Conservation (phyloP, 92 coral and sea anemone genomes). For the Zoanthus solanderi region DNA sequence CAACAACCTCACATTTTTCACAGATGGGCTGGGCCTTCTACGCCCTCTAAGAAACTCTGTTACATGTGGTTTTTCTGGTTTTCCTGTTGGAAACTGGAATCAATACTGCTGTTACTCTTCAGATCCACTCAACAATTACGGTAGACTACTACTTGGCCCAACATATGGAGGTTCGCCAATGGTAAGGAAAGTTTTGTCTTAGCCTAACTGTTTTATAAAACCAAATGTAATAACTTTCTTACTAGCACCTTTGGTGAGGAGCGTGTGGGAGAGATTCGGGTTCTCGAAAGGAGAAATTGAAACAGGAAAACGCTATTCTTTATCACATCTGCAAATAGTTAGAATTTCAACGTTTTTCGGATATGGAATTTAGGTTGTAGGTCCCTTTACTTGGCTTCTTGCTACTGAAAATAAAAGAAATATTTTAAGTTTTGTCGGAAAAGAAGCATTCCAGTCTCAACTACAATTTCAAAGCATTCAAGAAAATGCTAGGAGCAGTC, state of each 20-base stretch:
- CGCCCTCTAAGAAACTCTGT: background rate
- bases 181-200: background rate
- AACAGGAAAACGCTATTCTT: too few species aligned
- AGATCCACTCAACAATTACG: conserved; percentile 21
- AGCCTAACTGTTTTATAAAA: background rate
- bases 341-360: too few species aligned
- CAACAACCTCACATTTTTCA: background rate
- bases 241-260: background rate
- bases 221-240: background rate
- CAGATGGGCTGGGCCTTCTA: background rate
- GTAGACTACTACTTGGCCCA: conserved; percentile 25
- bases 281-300: too few species aligned
- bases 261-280: background rate
- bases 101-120: conserved; percentile 37
- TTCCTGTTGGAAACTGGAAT: background rate
- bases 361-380: too few species aligned
- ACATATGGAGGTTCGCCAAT: conserved; percentile 14
- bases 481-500: background rate
- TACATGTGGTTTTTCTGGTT: conserved; percentile 13
- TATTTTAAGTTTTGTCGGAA: too few species aligned
- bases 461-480: too few species aligned
- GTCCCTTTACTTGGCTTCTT: too few species aligned
- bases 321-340: too few species aligned
- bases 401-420: too few species aligned
- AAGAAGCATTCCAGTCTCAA: too few species aligned